Base-by-base conservation (phyloP, 2,797 vertebrate species). In the Melanotaenia nigrans region DNA sequence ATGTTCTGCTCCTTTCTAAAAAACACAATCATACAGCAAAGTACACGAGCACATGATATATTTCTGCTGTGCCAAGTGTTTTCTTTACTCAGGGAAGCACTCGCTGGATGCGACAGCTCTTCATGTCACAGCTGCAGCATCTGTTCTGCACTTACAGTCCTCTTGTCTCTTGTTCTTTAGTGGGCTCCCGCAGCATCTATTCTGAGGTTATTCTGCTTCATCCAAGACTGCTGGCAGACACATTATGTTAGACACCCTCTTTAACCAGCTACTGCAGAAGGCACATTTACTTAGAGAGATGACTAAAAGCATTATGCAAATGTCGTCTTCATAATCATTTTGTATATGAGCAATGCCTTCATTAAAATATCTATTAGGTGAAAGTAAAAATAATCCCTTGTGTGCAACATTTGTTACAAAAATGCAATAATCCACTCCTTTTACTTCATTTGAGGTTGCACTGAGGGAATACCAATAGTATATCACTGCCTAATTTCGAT, bases 41-140 rank as follows among this genome's bases (percentile, higher is more conserved):
- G 78, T 70, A 84, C 82, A 84, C 66, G 84, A 84, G 79, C 82
- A 64, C 90, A 92, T 89, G 88, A 94, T 92, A 93, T 90, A 92
- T 94, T 92, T 92, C 88, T 92, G 84, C 92, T 89, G 86, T 87
- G 88, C 88, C 87, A 90, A 91, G 87, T 90, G 87, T 88, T 94
- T 93, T 85, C 77, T 93, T 90, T 90, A 79, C 88, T 80, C 82
- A 63, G 84, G 84, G 78, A 89, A 91, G 90, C 84, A 87, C 87
- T 89, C 81, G 67, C 71, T 84, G 81, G 85, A 92, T 93, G 88
- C 71, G 91, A 92, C 92, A 92, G 91, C 91, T 82, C 91, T 86
- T 90, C 87, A 84, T 91, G 90, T 91, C 90, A 91, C 92, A 93
- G 92, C 90, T 91, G 90, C 91, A 89, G 89, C 90, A 87, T 92